Conservation (phyloP, 1,140 invertebrate species). For the Hetaerina americana region DNA sequence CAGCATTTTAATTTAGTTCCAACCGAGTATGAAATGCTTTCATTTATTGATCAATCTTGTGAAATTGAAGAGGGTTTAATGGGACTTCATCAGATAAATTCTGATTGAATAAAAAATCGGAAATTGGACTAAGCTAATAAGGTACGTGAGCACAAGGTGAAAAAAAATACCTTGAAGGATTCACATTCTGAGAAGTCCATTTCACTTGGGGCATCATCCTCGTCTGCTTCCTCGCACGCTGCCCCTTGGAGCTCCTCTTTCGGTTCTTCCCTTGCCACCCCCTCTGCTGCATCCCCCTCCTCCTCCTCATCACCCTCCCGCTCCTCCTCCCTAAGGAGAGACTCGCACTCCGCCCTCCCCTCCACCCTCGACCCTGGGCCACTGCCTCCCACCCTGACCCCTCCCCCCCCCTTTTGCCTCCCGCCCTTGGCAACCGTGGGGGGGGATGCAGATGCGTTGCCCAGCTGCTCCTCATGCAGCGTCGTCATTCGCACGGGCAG, state of each 20-base stretch:
- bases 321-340: conserved; percentile 9
- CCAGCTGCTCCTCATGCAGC: conserved; percentile 60
- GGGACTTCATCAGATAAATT: too few species aligned
- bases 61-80: too few species aligned
- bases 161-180: conserved; percentile 25
- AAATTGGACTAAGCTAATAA: too few species aligned
- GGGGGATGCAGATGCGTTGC: conserved; percentile 20
- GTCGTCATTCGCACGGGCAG: conserved; percentile 80
- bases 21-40: too few species aligned
- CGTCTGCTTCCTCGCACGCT: conserved; percentile 16
- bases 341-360: neutral
- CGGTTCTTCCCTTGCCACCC: conserved; percentile 30
- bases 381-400: too few species aligned
- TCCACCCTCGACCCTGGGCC: too few species aligned
- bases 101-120: too few species aligned
- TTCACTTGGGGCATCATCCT: conserved; percentile 32
- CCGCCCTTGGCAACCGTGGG: conserved; percentile 17
- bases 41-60: too few species aligned
- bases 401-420: neutral
- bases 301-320: conserved; percentile 25
- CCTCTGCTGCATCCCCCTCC: conserved; percentile 22
- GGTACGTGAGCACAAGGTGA: too few species aligned
- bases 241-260: conserved; percentile 15
- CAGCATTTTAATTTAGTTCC: too few species aligned
- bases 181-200: conserved; percentile 46